Conservation (phyloP, 2,797 vertebrate species). For the Pampus argenteus region DNA sequence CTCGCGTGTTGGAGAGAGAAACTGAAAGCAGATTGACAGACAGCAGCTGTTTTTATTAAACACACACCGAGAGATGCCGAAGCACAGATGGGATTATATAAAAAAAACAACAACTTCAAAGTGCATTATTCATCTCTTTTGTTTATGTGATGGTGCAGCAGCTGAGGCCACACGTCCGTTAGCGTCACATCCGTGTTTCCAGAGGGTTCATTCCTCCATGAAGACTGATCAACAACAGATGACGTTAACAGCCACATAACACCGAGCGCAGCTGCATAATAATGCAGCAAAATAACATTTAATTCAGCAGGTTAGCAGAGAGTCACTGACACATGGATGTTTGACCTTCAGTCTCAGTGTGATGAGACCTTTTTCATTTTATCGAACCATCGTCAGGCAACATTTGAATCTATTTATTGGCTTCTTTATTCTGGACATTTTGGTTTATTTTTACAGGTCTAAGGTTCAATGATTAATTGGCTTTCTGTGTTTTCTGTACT, state of each 20-base stretch:
- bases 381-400: neutral
- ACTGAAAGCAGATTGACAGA: slow-evolving; percentile 20
- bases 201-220: slow-evolving; percentile 23
- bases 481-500: neutral
- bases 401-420: neutral
- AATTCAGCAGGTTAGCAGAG: neutral
- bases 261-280: slow-evolving; percentile 11
- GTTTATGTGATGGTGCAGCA: slow-evolving; percentile 11
- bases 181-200: slow-evolving; percentile 10
- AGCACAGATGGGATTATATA: slow-evolving; percentile 61
- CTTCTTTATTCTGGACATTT: neutral
- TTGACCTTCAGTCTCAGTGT: neutral
- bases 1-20: slow-evolving; percentile 25
- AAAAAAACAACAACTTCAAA: slow-evolving; percentile 56
- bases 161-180: neutral
- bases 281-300: neutral
- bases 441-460: neutral
- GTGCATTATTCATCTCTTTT: slow-evolving; percentile 41
- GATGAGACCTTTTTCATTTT: neutral
- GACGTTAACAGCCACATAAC: slow-evolving; percentile 9
- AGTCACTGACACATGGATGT: neutral
- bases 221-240: slow-evolving; percentile 28
- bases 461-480: too few species aligned
- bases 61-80: slow-evolving; percentile 9
- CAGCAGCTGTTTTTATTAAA: slow-evolving; percentile 58